These are phyloP conservation scores for Ibycter americanus DNA, from an alignment of 2,797 vertebrate species.

Conservation along the genomic window DNA sequence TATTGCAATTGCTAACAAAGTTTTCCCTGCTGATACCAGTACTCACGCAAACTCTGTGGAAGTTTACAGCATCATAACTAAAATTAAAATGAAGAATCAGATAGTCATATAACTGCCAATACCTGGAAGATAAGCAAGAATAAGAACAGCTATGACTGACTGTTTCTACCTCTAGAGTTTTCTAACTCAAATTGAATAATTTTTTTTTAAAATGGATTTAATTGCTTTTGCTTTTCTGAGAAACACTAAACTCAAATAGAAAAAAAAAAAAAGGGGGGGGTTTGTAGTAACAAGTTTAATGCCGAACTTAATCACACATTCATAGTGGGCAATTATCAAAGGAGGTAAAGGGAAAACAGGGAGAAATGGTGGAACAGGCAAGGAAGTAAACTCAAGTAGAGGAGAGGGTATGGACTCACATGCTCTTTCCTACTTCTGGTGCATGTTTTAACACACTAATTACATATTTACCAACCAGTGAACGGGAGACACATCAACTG, in stretches of 20 bases:
- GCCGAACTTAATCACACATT: background rate
- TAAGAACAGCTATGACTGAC: background rate
- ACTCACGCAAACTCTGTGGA: background rate
- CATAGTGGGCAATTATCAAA: background rate
- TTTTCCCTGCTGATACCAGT: background rate
- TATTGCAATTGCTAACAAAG: background rate
- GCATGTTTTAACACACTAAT: background rate
- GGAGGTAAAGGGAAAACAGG: background rate
- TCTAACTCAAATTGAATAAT: background rate
- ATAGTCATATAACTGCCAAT: background rate
- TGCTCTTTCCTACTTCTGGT: background rate
- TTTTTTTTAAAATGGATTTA: background rate
- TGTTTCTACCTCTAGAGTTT: background rate
- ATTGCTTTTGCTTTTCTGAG: background rate
- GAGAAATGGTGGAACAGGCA: background rate
- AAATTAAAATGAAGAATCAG: background rate
- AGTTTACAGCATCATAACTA: background rate
- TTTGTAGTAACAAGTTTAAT: background rate
- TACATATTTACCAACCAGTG: background rate
- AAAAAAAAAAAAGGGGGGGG: no score
- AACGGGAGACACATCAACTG: background rate
- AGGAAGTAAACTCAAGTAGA: background rate
- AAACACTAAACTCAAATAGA: background rate
- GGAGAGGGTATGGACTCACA: background rate
- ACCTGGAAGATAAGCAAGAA: background rate